Base-by-base conservation (phyloP, 37 sponge, comb jelly and placozoan genomes). In the Crambe crambe region DNA sequence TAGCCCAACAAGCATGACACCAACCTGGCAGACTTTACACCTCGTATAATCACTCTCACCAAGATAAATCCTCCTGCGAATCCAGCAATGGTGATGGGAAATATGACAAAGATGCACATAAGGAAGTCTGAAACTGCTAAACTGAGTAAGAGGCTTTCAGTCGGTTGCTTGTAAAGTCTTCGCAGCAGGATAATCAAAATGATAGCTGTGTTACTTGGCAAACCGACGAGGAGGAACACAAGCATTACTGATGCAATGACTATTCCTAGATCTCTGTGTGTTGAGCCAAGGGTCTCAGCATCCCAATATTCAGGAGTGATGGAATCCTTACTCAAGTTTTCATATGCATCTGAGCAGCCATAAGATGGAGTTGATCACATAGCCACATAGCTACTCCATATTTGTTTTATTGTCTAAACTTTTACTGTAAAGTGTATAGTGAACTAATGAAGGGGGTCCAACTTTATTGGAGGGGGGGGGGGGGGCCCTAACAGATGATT, bases 201-300 rank as follows among this genome's bases (percentile, higher is more conserved):
- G 23, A 88, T 22, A n/a, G n/a, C n/a, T n/a, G n/a, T n/a, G 38
- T 88, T 88, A 76, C 82, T 81, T 12, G 59, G 22, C 25, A 88
- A 70, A 20, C 77, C 82, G 10, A 88, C 35, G 37, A 88, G 8
- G 18, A 88, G 75, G 75, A 82, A 73, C 3, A 88, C 23, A 0
- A 51, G 30, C 38, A 66, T 29, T 22, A 88, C 20, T 15, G 58
- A 36, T 43, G 88, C 88, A 36, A 88, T 36, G 2, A 61, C 78
- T 2, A 40, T 40, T 17, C 54, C 2, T n/a, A 38, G 65, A 12
- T 56, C 25, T 8, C 9, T 47, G 41, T 60, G n/a, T 2, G 64
- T 37, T 3, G 56, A 76, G 40, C 18, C n/a, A 25, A 70, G 37
- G 21, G 23, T 70, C 10, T 18, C 37, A 26, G 32, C 2, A 15